Percentiles rank a stretch among this genome's conserved stretches.
phyloP scores from a whole-genome alignment of 2,888 invertebrate genomes.

The Ptychoptera albimana region DNA sequence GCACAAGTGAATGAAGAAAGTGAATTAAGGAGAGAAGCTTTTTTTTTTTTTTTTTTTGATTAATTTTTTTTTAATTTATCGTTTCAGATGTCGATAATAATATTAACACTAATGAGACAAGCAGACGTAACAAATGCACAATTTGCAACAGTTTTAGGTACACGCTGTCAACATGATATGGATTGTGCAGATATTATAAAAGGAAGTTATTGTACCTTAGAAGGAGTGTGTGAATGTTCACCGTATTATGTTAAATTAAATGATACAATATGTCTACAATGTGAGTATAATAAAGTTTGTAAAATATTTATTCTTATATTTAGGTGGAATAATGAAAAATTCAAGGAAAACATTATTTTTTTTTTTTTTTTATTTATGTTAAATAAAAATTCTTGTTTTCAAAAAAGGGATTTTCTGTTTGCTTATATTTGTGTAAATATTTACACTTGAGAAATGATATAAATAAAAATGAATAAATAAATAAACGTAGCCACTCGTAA shows the following conservation, averaged over 20 bases:
- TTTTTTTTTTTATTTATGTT: slow-evolving; percentile 2
- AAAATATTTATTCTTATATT: neutral
- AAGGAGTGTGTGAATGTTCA: slow-evolving; percentile 62
- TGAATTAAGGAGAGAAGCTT: too few relatives aligned
- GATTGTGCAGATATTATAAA: slow-evolving; percentile 32
- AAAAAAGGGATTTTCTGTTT: too few relatives aligned
- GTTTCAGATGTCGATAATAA: too few relatives aligned
- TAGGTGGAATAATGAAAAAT: slow-evolving; percentile 1
- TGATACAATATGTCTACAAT: slow-evolving; percentile 64
- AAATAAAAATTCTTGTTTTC: neutral
- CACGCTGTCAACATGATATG: slow-evolving; percentile 32
- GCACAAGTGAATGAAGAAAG: too few relatives aligned
- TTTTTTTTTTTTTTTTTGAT: too few relatives aligned
- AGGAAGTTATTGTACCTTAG: slow-evolving; percentile 28
- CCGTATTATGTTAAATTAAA: slow-evolving; percentile 69
- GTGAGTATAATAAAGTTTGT: slow-evolving; percentile 38
- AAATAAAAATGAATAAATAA: too few relatives aligned
- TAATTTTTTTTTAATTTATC: too few relatives aligned
- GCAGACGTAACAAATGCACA: neutral
- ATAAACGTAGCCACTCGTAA: too few relatives aligned
- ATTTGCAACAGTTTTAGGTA: slow-evolving; percentile 20
- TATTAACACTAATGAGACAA: too few relatives aligned
- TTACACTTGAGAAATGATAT: too few relatives aligned
- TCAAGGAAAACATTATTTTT: neutral
- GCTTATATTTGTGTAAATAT: too few relatives aligned